Percentiles rank a stretch among this genome's conserved stretches.
Conservation (phyloP, 1,140 invertebrate genomes). For the Capitella teleta region DNA sequence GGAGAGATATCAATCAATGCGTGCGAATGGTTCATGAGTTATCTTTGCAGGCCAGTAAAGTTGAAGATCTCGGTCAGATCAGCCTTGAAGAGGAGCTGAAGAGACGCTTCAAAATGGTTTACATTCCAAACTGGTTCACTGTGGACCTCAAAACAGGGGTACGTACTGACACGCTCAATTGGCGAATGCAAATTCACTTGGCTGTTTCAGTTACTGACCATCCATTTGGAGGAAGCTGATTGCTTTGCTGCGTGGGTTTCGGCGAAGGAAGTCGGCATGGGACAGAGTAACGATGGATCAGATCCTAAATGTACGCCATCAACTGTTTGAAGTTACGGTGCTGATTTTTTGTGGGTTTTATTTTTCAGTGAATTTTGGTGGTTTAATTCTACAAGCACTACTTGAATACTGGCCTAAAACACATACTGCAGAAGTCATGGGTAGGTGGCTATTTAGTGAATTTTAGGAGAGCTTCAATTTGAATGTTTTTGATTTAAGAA, state of each 20-base stretch:
- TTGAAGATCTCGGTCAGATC: conserved; percentile 79
- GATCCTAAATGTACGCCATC: conserved; percentile 66
- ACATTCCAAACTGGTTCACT: conserved; percentile 98
- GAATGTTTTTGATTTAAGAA: background rate
- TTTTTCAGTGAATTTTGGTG: conserved; percentile 81
- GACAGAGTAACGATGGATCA: conserved; percentile 49
- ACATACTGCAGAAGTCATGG: conserved; percentile 13
- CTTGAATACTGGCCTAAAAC: conserved; percentile 82
- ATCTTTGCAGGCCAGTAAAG: conserved; percentile 58
- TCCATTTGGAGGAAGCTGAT: conserved; percentile 95
- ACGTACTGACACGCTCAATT: conserved; percentile 28
- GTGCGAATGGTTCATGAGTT: background rate
- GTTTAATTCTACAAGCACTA: conserved; percentile 81
- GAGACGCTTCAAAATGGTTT: conserved; percentile 81
- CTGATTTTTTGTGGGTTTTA: conserved; percentile 1
- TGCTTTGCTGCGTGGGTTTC: conserved; percentile 98
- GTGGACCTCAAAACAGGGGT: conserved; percentile 97
- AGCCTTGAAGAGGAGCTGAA: conserved; percentile 94
- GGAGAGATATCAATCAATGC: conserved; percentile 12
- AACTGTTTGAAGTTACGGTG: background rate
- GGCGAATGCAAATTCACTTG: background rate
- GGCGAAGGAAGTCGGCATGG: conserved; percentile 82
- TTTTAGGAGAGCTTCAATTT: background rate
- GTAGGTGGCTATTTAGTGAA: background rate
- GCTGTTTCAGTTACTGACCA: conserved; percentile 74